Conservation (phyloP, 2,113 vertebrate species). For the Probosciger aterrimus region DNA sequence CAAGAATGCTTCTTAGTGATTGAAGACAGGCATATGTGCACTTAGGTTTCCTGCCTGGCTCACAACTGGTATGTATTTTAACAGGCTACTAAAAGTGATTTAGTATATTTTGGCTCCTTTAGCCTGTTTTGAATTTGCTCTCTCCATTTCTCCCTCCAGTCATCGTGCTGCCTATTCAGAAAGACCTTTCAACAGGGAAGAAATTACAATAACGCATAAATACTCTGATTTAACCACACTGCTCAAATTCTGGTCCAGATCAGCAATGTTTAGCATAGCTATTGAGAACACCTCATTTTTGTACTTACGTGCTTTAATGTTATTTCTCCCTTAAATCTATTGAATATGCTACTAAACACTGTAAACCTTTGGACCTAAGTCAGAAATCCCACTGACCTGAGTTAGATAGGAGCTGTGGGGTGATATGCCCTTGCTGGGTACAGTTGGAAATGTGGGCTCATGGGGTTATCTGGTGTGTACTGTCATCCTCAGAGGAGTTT, state of each 20-base stretch:
- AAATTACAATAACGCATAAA: background rate
- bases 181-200: background rate
- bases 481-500: background rate
- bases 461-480: background rate
- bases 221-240: background rate
- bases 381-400: background rate
- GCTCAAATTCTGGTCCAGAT: background rate
- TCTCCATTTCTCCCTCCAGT: background rate
- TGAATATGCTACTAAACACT: background rate
- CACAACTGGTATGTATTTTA: background rate
- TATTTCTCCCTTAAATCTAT: background rate
- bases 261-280: background rate
- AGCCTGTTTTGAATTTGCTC: background rate
- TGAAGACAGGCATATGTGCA: background rate
- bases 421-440: background rate
- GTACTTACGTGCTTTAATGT: background rate
- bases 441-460: rapidly evolving
- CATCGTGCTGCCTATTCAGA: background rate
- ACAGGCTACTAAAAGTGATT: background rate
- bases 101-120: background rate
- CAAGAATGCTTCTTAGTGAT: background rate
- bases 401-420: background rate
- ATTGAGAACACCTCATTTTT: background rate
- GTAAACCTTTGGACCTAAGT: background rate
- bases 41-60: background rate